Base-by-base conservation (phyloP, 2,797 vertebrate genomes). In the Psittacula echo region DNA sequence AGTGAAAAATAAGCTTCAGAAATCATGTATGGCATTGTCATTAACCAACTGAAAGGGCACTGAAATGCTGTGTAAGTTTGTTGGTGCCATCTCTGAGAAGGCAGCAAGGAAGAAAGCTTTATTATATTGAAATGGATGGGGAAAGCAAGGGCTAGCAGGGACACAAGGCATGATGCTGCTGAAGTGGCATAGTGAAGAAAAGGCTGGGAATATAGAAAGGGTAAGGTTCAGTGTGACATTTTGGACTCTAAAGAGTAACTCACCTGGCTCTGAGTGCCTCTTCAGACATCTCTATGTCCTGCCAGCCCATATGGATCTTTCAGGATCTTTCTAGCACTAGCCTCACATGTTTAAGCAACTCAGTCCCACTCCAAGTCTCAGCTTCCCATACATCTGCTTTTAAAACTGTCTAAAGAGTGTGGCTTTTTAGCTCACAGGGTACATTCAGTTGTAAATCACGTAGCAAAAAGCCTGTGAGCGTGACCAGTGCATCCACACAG, bases 21-120 rank as follows among this genome's bases (percentile, higher is more conserved):
- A 70, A 41, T n/a, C 0, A 0, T 48, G 41, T 15, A 10, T 42
- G 20, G 22, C 3, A 72, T 68, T 84, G 58, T 56, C 50, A 72
- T 19, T 7, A 58, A 39, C 22, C 1, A 6, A 5, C 7, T 61
- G 21, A 84, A 84, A 48, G 14, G 37, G 20, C 45, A 30, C 0
- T 53, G 32, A 39, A 18, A 61, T 20, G 58, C 17, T 86, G 23
- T 8, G 4, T 45, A 34, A 34, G 29, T 51, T 22, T 5, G 1
- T 8, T 62, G 45, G 22, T 58, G 62, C 13, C 19, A 15, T 21
- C 29, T 41, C 45, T 0, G 0, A 72, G 30, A 56, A 81, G 42
- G 50, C 41, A 12, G 11, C 47, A 44, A 64, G 32, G 47, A 77
- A 54, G 26, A 90, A 77, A 71, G 6, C 13, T 71, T 67, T 42